These are phyloP conservation scores for Cistogaster globosa DNA, from an alignment of 2,888 invertebrate genomes.

Conservation along the genomic window DNA sequence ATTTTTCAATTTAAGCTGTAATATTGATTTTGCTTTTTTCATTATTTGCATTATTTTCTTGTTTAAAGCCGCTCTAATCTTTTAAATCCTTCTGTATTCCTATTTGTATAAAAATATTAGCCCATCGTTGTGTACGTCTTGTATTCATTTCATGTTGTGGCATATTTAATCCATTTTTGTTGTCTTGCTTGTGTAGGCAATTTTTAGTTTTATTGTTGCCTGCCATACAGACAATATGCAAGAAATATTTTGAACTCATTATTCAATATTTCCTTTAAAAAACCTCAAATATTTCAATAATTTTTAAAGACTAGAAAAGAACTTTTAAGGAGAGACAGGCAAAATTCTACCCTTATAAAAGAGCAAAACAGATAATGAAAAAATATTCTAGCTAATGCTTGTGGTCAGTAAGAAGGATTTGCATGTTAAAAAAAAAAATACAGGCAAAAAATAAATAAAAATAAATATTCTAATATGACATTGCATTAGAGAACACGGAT, in stretches of 20 bases:
- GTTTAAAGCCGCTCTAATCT: constrained; percentile 61
- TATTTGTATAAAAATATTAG: constrained; percentile 39
- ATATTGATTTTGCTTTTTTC: constrained; percentile 41
- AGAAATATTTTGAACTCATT: not conserved
- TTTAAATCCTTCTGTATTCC: constrained; percentile 43
- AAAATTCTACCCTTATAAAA: constrained; percentile 21
- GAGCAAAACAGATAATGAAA: not conserved
- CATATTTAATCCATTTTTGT: constrained; percentile 31
- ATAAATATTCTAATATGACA: not conserved
- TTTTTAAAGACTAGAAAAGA: constrained; percentile 20
- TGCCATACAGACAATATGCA: not conserved
- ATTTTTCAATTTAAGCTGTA: not conserved
- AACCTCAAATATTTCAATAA: constrained; percentile 40
- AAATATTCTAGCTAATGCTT: not conserved
- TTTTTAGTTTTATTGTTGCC: constrained; percentile 9
- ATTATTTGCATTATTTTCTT: constrained; percentile 23
- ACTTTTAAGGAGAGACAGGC: not conserved
- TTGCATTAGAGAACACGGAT: not conserved
- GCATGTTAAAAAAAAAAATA: not conserved
- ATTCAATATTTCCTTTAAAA: constrained; percentile 22
- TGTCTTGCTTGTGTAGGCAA: not conserved
- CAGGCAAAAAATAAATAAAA: not conserved
- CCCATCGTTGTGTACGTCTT: constrained; percentile 24
- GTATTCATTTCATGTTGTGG: constrained; percentile 24
- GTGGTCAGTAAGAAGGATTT: constrained; percentile 16